Percentiles rank a stretch among this genome's conserved stretches.
Conservation (phyloP, 2,113 vertebrate species). For the Haliaeetus leucogaster region DNA sequence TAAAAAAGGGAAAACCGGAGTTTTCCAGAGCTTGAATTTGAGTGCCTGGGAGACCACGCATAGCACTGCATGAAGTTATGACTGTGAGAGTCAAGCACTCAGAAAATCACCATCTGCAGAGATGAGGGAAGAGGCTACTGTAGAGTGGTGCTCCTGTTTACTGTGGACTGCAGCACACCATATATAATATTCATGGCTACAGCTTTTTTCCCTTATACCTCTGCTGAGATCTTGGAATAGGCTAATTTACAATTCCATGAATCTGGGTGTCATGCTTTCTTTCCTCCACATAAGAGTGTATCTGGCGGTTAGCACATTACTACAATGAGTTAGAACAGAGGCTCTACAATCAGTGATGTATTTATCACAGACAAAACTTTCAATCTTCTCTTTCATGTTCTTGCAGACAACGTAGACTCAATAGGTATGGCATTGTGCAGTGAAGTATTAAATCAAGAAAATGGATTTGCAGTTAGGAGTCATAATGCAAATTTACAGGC, state of each 20-base stretch:
- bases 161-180: neutral
- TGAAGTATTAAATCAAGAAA: neutral
- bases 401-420: neutral
- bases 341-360: neutral
- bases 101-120: neutral
- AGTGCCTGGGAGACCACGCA: neutral
- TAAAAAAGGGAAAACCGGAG: neutral
- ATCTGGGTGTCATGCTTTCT: neutral
- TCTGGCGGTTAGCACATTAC: neutral
- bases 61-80: neutral
- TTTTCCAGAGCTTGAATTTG: neutral
- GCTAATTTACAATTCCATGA: neutral
- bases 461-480: neutral
- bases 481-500: neutral
- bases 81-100: neutral
- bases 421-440: fast-evolving
- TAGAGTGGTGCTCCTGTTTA: neutral
- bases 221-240: neutral
- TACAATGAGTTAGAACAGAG: neutral
- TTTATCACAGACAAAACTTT: neutral
- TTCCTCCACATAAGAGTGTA: neutral
- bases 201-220: neutral
- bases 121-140: neutral
- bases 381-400: neutral
- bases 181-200: neutral